Conservation (phyloP, 2,888 invertebrate species). For the Spodoptera exigua region DNA sequence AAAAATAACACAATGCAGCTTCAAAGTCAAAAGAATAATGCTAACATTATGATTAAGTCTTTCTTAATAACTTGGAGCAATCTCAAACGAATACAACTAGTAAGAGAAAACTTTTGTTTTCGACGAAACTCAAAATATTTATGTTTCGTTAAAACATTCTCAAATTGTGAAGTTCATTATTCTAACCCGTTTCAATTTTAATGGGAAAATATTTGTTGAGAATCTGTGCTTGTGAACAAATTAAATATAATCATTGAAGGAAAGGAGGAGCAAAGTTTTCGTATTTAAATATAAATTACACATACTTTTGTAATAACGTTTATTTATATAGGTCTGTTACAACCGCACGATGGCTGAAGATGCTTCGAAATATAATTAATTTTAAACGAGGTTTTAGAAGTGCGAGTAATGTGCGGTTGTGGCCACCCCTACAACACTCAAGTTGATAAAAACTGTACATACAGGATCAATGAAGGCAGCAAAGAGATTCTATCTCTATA, state of each 20-base stretch:
- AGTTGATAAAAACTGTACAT: slow-evolving; percentile 19
- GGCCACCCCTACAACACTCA: slow-evolving; percentile 1
- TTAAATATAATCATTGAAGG: slow-evolving; percentile 16
- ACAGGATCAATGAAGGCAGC: neutral
- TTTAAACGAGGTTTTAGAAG: slow-evolving; percentile 21
- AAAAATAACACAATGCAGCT: too few relatives aligned
- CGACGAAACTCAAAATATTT: slow-evolving; percentile 34
- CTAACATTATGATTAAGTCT: neutral
- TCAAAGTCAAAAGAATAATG: too few relatives aligned
- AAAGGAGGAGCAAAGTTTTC: slow-evolving; percentile 7
- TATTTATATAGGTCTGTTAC: slow-evolving; percentile 24
- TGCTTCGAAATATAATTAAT: slow-evolving; percentile 24
- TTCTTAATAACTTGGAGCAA: slow-evolving; percentile 1
- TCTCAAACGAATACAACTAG: slow-evolving; percentile 5
- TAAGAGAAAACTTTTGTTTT: slow-evolving; percentile 38
- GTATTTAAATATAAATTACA: slow-evolving; percentile 18
- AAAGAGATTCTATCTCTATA: too few relatives aligned
- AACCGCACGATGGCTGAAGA: slow-evolving; percentile 8
- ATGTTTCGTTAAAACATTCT: slow-evolving; percentile 24
- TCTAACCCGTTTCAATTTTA: slow-evolving; percentile 39
- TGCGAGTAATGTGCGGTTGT: slow-evolving; percentile 27
- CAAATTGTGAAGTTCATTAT: slow-evolving; percentile 35
- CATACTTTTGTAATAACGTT: slow-evolving; percentile 18
- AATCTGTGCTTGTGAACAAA: slow-evolving; percentile 22
- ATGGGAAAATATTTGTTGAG: slow-evolving; percentile 43